phyloP scores from a whole-genome alignment of 1,140 invertebrate species.

The Drosophila pseudoobscura region DNA sequence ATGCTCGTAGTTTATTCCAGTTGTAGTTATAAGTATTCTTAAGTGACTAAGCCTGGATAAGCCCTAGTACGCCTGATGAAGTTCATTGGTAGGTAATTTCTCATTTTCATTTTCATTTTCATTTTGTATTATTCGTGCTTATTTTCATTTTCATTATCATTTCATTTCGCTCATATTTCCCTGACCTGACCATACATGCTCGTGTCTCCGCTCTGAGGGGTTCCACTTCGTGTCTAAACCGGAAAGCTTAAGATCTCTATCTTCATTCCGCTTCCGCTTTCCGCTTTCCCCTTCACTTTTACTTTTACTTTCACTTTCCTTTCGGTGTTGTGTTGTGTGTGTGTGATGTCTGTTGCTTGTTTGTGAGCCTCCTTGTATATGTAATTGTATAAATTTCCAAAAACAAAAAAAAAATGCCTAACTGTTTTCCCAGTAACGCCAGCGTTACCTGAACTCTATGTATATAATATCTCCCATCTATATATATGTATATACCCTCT shows the following conservation, averaged over 20 bases:
- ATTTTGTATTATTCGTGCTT: neutral
- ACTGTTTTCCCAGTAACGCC: conserved; percentile 54
- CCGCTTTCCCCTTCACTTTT: conserved; percentile 14
- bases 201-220: no score
- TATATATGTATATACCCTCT: no score
- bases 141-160: conserved; percentile 6
- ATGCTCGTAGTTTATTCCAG: conserved; percentile 13
- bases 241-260: no score
- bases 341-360: conserved; percentile 12
- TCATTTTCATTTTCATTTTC: conserved; percentile 1
- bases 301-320: neutral
- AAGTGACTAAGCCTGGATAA: conserved; percentile 19
- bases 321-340: conserved; percentile 21
- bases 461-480: conserved; percentile 41
- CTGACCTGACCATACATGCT: neutral
- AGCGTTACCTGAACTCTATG: conserved; percentile 52
- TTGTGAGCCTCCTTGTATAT: conserved; percentile 15
- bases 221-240: no score
- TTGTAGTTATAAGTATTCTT: conserved; percentile 22
- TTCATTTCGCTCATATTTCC: neutral
- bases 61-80: conserved; percentile 30
- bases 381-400: conserved; percentile 46
- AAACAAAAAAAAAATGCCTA: conserved; percentile 38
- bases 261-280: conserved; percentile 3
- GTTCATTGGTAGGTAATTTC: conserved; percentile 34